These are phyloP conservation scores for Athrips mouffetella DNA, from an alignment of 2,888 invertebrate genomes.

Conservation along the genomic window DNA sequence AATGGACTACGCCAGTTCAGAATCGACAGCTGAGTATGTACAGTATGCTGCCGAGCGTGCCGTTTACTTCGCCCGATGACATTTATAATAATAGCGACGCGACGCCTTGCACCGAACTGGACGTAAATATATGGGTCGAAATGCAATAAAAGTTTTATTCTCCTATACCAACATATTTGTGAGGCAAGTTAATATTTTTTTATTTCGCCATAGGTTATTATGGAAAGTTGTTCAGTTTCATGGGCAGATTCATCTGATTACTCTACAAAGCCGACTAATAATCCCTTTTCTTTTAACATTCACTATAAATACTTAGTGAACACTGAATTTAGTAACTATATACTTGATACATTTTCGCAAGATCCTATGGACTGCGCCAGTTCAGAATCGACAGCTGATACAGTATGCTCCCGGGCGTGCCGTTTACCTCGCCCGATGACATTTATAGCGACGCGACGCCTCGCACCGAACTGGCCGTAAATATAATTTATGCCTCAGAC, in stretches of 20 bases:
- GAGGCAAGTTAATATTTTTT: background rate
- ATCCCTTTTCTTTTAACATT: too few relatives aligned
- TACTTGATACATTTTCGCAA: too few relatives aligned
- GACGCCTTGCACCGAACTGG: conserved; percentile 37
- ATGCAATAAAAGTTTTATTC: too few relatives aligned
- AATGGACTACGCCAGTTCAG: conserved; percentile 17
- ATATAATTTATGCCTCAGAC: conserved; percentile 38
- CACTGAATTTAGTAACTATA: too few relatives aligned
- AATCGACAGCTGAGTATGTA: conserved; percentile 40
- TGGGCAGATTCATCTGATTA: too few relatives aligned
- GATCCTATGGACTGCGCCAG: conserved; percentile 20
- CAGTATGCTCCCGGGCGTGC: conserved; percentile 44
- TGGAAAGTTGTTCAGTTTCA: too few relatives aligned
- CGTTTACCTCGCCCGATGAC: conserved; percentile 52
- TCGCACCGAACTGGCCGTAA: conserved; percentile 40
- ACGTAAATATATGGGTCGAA: conserved; percentile 36
- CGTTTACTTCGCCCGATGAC: conserved; percentile 52
- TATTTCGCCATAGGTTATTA: background rate
- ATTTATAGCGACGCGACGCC: conserved; percentile 41
- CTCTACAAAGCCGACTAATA: too few relatives aligned
- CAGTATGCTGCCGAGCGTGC: conserved; percentile 43
- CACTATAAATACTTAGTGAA: too few relatives aligned
- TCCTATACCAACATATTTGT: too few relatives aligned
- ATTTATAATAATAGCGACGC: conserved; percentile 54
- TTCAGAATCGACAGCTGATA: conserved; percentile 40